phyloP scores from a whole-genome alignment of 1,140 invertebrate species.

The Glossosoma conforme region DNA sequence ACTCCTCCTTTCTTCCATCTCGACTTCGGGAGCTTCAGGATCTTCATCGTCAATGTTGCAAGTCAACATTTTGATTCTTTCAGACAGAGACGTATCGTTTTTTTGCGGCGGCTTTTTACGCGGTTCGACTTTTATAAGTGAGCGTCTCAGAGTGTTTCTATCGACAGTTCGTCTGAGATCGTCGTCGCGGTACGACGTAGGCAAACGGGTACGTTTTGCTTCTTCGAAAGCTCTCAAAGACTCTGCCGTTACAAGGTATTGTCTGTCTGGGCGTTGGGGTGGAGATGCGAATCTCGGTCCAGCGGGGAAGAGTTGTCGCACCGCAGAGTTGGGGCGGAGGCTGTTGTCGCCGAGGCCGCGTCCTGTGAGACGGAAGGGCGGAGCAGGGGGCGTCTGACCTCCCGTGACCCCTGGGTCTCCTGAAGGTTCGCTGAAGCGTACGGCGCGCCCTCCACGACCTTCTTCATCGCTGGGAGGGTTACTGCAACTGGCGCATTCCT shows the following conservation, averaged over 20 bases:
- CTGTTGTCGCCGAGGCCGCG: conserved; percentile 56
- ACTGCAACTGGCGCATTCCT: conserved; percentile 24
- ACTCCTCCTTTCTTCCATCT: conserved; percentile 32
- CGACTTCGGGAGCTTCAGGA: conserved; percentile 21
- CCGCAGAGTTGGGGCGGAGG: conserved; percentile 65
- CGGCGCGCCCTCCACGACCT: conserved; percentile 19
- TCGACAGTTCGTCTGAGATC: conserved; percentile 63
- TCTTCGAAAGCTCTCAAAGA: conserved; percentile 61
- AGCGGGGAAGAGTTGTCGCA: conserved; percentile 64
- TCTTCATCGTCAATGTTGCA: conserved; percentile 66
- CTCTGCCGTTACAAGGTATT: conserved; percentile 60
- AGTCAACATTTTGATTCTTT: conserved; percentile 73
- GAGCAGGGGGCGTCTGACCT: conserved; percentile 3
- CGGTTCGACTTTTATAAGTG: conserved; percentile 60
- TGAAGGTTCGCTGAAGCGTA: conserved; percentile 27
- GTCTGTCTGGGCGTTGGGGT: conserved; percentile 45
- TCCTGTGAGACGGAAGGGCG: conserved; percentile 57
- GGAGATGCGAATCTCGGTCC: conserved; percentile 54
- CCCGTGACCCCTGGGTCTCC: background rate
- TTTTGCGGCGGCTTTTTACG: conserved; percentile 49
- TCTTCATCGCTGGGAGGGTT: conserved; percentile 31
- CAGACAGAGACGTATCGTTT: conserved; percentile 65
- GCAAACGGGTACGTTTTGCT: conserved; percentile 54
- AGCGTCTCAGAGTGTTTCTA: conserved; percentile 64
- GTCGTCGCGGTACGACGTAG: conserved; percentile 41